Conservation (phyloP, 2,888 invertebrate genomes). For the Micoletzkya japonica region DNA sequence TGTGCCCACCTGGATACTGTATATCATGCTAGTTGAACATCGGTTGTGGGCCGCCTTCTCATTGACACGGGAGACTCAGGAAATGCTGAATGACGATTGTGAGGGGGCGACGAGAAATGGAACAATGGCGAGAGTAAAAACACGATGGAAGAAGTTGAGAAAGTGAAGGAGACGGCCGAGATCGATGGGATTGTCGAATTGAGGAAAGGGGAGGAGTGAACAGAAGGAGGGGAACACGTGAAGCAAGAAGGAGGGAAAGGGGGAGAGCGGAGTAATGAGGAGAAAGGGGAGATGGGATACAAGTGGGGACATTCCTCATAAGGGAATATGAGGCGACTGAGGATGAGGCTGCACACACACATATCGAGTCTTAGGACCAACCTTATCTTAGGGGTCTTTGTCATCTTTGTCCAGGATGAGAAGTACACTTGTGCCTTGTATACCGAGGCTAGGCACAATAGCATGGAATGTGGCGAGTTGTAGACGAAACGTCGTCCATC, state of each 20-base stretch:
- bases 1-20: conserved; percentile 15
- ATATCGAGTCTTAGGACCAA: no score
- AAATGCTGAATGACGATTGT: not conserved
- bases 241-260: not conserved
- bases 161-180: not conserved
- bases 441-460: no score
- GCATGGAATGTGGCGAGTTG: no score
- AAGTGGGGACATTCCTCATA: not conserved
- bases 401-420: no score
- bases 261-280: not conserved
- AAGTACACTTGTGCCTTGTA: no score
- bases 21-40: conserved; percentile 2
- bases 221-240: not conserved
- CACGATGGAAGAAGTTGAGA: conserved; percentile 13
- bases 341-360: no score
- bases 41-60: not conserved
- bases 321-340: no score
- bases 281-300: not conserved
- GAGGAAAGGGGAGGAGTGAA: not conserved
- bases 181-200: no score
- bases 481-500: no score
- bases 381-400: no score
- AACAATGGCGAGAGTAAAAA: no score
- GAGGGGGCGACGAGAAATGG: no score
- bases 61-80: not conserved